Percentiles rank a stretch among this genome's conserved stretches.
Conservation (phyloP, 1,140 invertebrate genomes). For the Liolophura sinensis region DNA sequence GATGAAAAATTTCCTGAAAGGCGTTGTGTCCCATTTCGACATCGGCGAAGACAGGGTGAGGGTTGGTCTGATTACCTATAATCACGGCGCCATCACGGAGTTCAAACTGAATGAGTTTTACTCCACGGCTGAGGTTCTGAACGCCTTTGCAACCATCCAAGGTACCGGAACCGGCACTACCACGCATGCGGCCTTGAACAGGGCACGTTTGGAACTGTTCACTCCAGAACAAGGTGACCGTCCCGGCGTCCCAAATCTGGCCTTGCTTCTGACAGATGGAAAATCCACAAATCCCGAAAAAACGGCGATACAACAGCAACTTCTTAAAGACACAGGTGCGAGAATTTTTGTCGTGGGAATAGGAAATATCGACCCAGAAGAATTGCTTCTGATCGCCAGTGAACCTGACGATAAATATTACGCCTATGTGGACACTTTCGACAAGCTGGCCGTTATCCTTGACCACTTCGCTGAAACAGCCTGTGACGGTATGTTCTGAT, state of each 20-base stretch:
- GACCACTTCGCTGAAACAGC: background rate
- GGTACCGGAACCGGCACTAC: constrained; percentile 33
- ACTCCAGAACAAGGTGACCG: constrained; percentile 24
- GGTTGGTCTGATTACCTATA: constrained; percentile 11
- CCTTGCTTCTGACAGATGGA: constrained; percentile 36
- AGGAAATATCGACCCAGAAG: constrained; percentile 17
- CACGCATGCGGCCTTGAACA: constrained; percentile 29
- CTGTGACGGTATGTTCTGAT: background rate
- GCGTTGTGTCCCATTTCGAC: constrained; percentile 17
- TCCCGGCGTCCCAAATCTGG: constrained; percentile 24
- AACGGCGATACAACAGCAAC: background rate
- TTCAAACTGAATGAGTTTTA: constrained; percentile 23
- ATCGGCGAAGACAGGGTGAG: constrained; percentile 1
- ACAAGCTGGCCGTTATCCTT: constrained; percentile 7
- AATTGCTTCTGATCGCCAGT: constrained; percentile 28
- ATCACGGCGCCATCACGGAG: constrained; percentile 2
- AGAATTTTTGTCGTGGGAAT: constrained; percentile 31
- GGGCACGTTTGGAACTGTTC: constrained; percentile 30
- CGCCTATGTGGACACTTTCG: constrained; percentile 13
- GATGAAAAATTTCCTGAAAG: constrained; percentile 33
- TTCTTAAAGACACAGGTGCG: constrained; percentile 4
- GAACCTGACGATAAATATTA: constrained; percentile 20
- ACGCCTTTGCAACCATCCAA: constrained; percentile 21
- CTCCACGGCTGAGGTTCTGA: constrained; percentile 15
- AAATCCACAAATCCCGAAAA: constrained; percentile 24